Conservation (phyloP, 2,797 vertebrate genomes). For the Serranus cabrilla region DNA sequence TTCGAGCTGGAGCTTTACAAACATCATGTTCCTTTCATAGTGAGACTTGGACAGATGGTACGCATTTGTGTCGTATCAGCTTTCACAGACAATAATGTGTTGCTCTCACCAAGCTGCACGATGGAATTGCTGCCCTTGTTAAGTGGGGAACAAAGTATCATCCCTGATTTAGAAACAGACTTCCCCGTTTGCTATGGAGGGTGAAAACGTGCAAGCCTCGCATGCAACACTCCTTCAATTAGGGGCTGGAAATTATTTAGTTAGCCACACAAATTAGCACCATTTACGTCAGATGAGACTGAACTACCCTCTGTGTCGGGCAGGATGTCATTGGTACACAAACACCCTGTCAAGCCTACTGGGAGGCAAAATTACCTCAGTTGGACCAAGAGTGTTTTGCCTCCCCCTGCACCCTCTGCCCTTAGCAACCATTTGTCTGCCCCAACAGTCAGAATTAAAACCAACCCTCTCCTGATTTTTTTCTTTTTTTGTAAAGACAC, state of each 20-base stretch:
- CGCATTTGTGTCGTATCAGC: conserved; percentile 62
- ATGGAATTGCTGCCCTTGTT: conserved; percentile 34
- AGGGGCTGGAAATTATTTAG: conserved; percentile 72
- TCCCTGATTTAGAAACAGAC: conserved; percentile 24
- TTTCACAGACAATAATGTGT: conserved; percentile 56
- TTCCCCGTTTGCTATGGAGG: conserved; percentile 48
- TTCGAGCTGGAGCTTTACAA: conserved; percentile 32
- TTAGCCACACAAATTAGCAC: conserved; percentile 63
- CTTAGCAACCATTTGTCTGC: conserved; percentile 74
- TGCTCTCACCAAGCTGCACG: conserved; percentile 29
- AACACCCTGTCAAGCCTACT: conserved; percentile 58
- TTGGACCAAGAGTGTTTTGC: conserved; percentile 57
- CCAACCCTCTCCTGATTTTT: conserved; percentile 18
- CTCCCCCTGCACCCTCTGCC: conserved; percentile 28
- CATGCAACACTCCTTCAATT: conserved; percentile 61
- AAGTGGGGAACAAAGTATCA: conserved; percentile 20
- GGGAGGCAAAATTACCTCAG: conserved; percentile 70
- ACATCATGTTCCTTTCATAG: conserved; percentile 37
- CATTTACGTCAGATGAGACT: conserved; percentile 68
- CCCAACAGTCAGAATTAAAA: conserved; percentile 43
- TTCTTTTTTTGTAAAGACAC: conserved; percentile 7
- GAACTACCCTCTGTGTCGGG: conserved; percentile 64
- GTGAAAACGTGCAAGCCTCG: conserved; percentile 35
- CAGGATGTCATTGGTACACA: conserved; percentile 69
- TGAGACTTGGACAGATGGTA: conserved; percentile 60